A percentile compares a stretch with the other conserved stretches of the same genome.
phyloP scores from a whole-genome alignment of 2,797 vertebrate species.

The Hippocampus kuda region DNA sequence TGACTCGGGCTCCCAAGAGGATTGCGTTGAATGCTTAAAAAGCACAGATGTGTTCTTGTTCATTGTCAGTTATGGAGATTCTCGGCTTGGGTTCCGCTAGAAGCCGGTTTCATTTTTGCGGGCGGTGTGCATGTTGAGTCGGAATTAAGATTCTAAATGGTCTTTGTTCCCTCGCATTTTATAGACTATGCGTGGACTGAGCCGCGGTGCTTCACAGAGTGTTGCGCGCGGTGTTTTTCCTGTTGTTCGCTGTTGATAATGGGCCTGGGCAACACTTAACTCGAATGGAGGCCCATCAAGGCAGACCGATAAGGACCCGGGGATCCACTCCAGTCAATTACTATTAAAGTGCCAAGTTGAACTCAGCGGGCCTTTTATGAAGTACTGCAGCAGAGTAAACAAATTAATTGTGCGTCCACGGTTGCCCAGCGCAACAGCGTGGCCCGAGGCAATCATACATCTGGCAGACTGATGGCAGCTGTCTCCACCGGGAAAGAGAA shows the following conservation, averaged over 20 bases:
- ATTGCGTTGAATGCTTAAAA: conserved; percentile 36
- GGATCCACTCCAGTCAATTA: conserved; percentile 66
- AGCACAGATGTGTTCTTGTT: conserved; percentile 28
- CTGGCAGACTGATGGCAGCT: conserved; percentile 58
- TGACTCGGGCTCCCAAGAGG: conserved; percentile 40
- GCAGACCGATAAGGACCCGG: conserved; percentile 55
- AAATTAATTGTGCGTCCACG: conserved; percentile 61
- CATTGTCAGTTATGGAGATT: conserved; percentile 18
- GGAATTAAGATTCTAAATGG: background rate
- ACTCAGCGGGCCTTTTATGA: conserved; percentile 59
- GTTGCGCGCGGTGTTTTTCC: conserved; percentile 24
- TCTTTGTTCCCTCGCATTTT: conserved; percentile 14
- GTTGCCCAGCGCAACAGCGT: conserved; percentile 48
- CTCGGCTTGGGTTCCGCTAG: background rate
- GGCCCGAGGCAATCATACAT: conserved; percentile 58
- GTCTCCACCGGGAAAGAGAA: conserved; percentile 53
- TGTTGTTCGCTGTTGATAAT: conserved; percentile 49
- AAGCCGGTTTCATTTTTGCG: background rate
- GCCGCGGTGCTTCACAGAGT: conserved; percentile 30
- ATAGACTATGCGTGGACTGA: conserved; percentile 20
- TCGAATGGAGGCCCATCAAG: conserved; percentile 56
- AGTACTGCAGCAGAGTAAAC: conserved; percentile 65
- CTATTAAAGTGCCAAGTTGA: conserved; percentile 61
- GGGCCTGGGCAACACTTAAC: conserved; percentile 51
- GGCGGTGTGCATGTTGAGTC: background rate